These are phyloP conservation scores for Hemibagrus wyckioides DNA, from an alignment of 2,113 vertebrate genomes.

Conservation along the genomic window DNA sequence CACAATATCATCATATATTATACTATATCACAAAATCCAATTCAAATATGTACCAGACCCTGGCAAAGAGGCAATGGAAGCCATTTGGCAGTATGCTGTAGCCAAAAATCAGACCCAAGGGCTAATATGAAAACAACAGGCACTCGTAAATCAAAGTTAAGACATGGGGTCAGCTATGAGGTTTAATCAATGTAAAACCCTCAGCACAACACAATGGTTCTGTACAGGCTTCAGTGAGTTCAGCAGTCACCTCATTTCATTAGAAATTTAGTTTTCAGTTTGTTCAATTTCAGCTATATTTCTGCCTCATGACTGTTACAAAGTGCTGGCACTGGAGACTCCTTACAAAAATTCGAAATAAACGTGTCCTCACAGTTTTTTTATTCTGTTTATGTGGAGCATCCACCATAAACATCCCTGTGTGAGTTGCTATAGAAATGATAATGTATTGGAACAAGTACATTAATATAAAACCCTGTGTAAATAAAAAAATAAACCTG, in stretches of 20 bases:
- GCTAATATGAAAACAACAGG: constrained; percentile 78
- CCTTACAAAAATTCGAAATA: background rate
- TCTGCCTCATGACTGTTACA: too few relatives aligned
- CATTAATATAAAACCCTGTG: background rate
- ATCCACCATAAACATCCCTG: background rate
- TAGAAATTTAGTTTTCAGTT: background rate
- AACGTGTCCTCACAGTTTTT: background rate
- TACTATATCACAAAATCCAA: background rate
- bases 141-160: constrained; percentile 72
- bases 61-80: constrained; percentile 9
- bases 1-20: background rate
- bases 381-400: background rate
- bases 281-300: background rate
- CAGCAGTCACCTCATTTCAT: constrained; percentile 32
- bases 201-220: constrained; percentile 74
- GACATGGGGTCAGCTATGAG: constrained; percentile 72
- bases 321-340: background rate
- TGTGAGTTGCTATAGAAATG: background rate
- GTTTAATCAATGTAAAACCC: constrained; percentile 78
- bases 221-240: constrained; percentile 38
- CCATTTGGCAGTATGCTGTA: constrained; percentile 63
- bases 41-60: background rate
- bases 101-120: constrained; percentile 72
- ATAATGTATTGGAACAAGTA: background rate
- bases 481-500: background rate